These are phyloP conservation scores for Palythoa caribaeorum DNA, from an alignment of 92 coral and sea anemone genomes.

Conservation along the genomic window DNA sequence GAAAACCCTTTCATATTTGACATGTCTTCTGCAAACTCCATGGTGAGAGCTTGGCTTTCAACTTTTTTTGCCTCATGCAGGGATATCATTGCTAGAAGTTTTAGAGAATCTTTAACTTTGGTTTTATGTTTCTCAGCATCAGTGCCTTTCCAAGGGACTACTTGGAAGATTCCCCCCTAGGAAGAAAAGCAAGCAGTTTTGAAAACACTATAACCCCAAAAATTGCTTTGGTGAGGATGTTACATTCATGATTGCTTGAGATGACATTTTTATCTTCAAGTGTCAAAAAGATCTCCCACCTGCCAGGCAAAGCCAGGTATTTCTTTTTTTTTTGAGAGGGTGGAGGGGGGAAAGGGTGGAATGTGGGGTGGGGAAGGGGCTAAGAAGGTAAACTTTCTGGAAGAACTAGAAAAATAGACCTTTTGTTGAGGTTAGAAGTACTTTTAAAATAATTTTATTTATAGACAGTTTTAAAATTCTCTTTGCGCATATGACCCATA, in stretches of 20 bases:
- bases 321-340: no score
- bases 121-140: conserved; percentile 63
- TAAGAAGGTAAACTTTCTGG: no score
- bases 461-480: no score
- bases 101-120: conserved; percentile 62
- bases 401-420: no score
- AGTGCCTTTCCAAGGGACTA: conserved; percentile 49
- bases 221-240: neutral
- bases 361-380: no score
- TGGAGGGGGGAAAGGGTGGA: no score
- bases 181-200: neutral
- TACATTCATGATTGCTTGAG: neutral
- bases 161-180: conserved; percentile 81
- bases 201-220: no score
- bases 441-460: no score
- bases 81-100: conserved; percentile 84
- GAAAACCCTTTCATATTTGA: conserved; percentile 67
- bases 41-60: conserved; percentile 54
- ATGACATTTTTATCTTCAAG: neutral
- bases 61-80: conserved; percentile 12
- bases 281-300: neutral
- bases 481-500: no score
- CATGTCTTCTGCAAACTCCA: conserved; percentile 61
- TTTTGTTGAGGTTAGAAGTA: no score
- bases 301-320: no score